Conservation (phyloP, 2,888 invertebrate species). For the Caenorhabditis doughertyi region DNA sequence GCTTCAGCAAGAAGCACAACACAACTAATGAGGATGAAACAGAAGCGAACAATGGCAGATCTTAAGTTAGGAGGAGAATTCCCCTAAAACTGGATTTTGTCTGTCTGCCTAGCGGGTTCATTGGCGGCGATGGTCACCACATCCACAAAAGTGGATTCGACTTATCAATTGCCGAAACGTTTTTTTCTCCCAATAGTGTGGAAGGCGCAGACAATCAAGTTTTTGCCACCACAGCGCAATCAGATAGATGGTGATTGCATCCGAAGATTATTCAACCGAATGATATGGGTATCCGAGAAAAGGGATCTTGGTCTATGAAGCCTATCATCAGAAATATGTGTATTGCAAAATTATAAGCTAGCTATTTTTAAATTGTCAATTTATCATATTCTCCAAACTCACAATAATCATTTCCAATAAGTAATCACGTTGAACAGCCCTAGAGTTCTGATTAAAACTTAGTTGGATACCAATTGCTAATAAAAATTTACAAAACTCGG, state of each 20-base stretch:
- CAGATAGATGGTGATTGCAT: conserved; percentile 30
- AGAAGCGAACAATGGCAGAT: conserved; percentile 40
- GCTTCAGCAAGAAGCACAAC: conserved; percentile 5
- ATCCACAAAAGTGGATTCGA: conserved; percentile 55
- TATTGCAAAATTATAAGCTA: too few relatives aligned
- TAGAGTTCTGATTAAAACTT: too few relatives aligned
- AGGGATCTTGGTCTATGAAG: background rate
- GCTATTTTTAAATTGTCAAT: too few relatives aligned
- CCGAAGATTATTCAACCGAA: conserved; percentile 29
- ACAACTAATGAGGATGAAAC: conserved; percentile 21
- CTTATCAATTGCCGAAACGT: conserved; percentile 57
- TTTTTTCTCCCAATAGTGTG: conserved; percentile 1
- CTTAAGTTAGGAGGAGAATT: conserved; percentile 39
- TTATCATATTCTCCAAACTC: too few relatives aligned
- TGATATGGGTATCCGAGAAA: conserved; percentile 1
- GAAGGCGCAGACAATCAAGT: conserved; percentile 58
- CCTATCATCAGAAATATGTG: too few relatives aligned
- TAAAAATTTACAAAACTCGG: too few relatives aligned
- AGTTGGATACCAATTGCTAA: too few relatives aligned
- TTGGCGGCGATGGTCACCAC: conserved; percentile 31
- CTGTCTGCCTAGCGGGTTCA: conserved; percentile 61
- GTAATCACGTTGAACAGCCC: too few relatives aligned
- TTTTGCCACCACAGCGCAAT: conserved; percentile 48
- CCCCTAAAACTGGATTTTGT: conserved; percentile 45
- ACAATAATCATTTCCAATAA: too few relatives aligned